Evolutionary conservation across 2,888 invertebrate genomes (phyloP), one percentile per base, ranked within the genome.

Genomic region (Deladenus siricidicola): DNA sequence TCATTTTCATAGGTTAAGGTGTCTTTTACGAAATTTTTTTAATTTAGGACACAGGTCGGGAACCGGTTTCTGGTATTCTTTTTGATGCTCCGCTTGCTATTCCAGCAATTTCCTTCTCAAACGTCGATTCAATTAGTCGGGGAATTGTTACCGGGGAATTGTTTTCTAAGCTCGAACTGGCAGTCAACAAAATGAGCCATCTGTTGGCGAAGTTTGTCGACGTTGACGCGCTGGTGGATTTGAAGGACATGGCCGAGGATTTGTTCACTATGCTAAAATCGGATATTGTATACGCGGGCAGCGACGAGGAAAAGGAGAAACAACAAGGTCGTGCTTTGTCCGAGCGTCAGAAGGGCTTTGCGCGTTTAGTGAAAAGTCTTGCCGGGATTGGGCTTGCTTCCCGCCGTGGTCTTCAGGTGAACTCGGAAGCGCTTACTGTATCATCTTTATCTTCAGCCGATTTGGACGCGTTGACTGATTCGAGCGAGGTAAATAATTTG

Each of bases 241-340:
- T 63, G 28, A 19, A 44, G n/a, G 43, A 42, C 4, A 43, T 19
- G 4, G 56, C 62, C 26, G 42, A 24, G 6, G 50, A 42, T 2
- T 30, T 63, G 23, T 28, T 53, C 4, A 19, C 17, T 14, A 26
- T 44, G n/a, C 45, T 63, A 19, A 23, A 62, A 23, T 28, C 50
- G 19, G 39, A 34, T 23, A 34, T 53, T n/a, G 23, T 39, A 14
- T 53, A 53, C 42, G 55, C 42, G 21, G 58, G 43, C 1, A 62
- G 66, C 44, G 63, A 65, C 19, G 71, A 75, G 39, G 70, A 68
- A 42, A 70, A 67, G 44, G 70, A 71, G 54, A 70, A 71, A 56
- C 61, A 56, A 42, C 67, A 70, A 23, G 63, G 70, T 14, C 60
- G 65, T 1, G 67, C 67, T 23, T 24, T 70, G 26, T 48, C 45